Conservation (phyloP, 2,888 invertebrate species). For the Diarsia rubi region DNA sequence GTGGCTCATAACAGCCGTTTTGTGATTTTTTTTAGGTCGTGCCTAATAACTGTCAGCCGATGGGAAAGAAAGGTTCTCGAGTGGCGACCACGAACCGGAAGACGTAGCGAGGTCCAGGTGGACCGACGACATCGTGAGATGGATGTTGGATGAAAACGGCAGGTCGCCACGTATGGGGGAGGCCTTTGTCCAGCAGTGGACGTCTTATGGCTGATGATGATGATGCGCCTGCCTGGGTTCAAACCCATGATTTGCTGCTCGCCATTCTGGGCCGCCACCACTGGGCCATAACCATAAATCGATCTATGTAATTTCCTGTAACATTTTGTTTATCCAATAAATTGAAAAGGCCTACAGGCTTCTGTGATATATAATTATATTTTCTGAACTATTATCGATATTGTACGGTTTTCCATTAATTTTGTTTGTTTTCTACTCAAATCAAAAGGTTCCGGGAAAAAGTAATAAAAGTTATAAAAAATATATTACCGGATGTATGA, state of each 20-base stretch:
- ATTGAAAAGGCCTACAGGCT: neutral
- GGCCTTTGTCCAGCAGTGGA: too few species aligned
- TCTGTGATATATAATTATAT: neutral
- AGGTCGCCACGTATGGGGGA: too few species aligned
- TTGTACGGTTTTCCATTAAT: neutral
- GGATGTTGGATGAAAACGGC: too few species aligned
- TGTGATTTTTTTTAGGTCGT: neutral
- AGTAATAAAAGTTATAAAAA: neutral
- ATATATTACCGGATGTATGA: neutral
- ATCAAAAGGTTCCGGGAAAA: neutral
- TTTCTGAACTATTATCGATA: neutral
- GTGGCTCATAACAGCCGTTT: neutral
- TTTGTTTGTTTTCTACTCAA: neutral
- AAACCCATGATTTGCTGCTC: too few species aligned
- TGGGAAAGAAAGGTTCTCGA: too few species aligned
- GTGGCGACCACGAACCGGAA: too few species aligned
- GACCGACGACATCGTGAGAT: too few species aligned
- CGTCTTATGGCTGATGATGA: too few species aligned
- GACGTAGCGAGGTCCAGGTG: too few species aligned
- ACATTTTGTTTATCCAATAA: neutral
- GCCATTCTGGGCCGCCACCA: too few species aligned
- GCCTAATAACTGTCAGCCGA: too few species aligned
- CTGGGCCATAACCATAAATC: conserved; percentile 1
- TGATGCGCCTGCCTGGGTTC: too few species aligned
- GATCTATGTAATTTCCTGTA: neutral